Evolutionary conservation across 1,140 invertebrate genomes (phyloP), one percentile per base, ranked within the genome.

Genomic region (Heliconius congener): DNA sequence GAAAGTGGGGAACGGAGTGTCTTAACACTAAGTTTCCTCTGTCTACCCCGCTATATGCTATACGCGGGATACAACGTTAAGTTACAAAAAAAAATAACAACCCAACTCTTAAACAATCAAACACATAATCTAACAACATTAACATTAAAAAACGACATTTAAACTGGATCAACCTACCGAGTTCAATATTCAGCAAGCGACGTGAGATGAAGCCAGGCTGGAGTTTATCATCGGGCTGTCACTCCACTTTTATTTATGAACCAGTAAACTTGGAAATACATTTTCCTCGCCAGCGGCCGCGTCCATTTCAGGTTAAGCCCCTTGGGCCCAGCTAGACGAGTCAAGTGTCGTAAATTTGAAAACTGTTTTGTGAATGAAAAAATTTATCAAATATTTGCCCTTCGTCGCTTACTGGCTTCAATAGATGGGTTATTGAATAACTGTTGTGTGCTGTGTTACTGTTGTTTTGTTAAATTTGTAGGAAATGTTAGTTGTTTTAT

Each of bases 181-280:
- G 88, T 88, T 92, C 87, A 91, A 91, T 88, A 92, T 92, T 91
- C 86, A 92, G 88, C 86, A 88, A 89, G 84, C 87, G 91, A 87
- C 82, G 84, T 82, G 88, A 88, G 91, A 93, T 93, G 91, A 90
- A 92, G 89, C 90, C 87, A 85, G 85, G 87, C 85, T 82, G 74
- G 87, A 93, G 90, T 94, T 93, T 93, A 94, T 94, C 92, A 93
- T 93, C 90, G 88, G 84, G 79, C 88, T 90, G 91, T 93, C 93
- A 94, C 90, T 93, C 91, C 86, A 87, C 86, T 81, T 89, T 93
- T 94, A 93, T 94, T 94, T 94, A 94, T 94, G 91, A 87, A 85
- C 89, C 90, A 92, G 93, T 93, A 92, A 93, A 93, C 93, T 91
- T 91, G 90, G 86, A 94, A 93, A 94, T 94, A 93, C 93, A 94